Base-by-base conservation (phyloP, 2,797 vertebrate species). In the Hipposideros larvatus region DNA sequence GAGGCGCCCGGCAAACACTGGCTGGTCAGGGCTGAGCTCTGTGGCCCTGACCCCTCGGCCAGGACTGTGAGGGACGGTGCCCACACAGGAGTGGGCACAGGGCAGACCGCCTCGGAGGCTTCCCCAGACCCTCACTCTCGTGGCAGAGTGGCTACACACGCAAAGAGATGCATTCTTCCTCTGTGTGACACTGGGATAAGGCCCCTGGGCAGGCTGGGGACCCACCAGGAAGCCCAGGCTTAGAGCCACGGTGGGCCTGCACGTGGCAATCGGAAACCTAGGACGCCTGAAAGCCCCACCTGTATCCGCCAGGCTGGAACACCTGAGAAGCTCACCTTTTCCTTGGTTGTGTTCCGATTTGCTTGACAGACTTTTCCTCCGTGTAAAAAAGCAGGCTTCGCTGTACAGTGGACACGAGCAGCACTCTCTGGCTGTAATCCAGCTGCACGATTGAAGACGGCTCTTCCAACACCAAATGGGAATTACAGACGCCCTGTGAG, bases 341-440 rank as follows among this genome's bases (percentile, higher is more conserved):
- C 97, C 99, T 99, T 57, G 99, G 99, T 87, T 99, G 99, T 37
- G 99, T 98, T 86, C 99, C 99, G 61, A 99, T 98, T 98, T 99
- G 99, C 97, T 98, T 98, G 85, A 99, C 98, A 0, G 99, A 98
- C 94, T 99, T 99, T 91, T 98, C 99, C 94, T 99, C 99, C 0
- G 99, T 99, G 98, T 99, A 99, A 97, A 99, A 99, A 6, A 99
- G 99, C 46, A 99, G 93, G 51, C 99, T 99, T 26, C 99, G 97
- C 87, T 99, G 99, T 48, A 98, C 96, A 6, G 99, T 99, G 1
- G 99, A 99, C 79, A 99, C 98, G 6, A 99, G 99, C 95, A 99
- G 98, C 59, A 99, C 98, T 95, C 99, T 99, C 97, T 99, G 99
- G 97, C 98, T 99, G 96, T 99, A 99, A 88, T 99, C 99, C 98